phyloP scores from a whole-genome alignment of 2,888 invertebrate species.

The Mallateleia sp. region DNA sequence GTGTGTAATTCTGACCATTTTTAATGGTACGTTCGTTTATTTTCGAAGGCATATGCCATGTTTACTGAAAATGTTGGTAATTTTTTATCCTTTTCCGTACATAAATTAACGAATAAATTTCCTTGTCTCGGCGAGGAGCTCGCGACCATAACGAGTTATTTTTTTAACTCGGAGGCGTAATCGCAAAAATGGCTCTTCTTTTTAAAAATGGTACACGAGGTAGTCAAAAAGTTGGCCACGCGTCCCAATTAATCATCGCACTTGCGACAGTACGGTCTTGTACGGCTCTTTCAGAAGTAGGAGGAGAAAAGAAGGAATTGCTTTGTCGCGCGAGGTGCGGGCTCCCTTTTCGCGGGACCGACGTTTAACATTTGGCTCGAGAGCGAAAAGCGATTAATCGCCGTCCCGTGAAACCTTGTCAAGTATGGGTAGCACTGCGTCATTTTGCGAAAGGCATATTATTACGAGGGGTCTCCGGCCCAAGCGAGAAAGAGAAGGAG shows the following conservation, averaged over 20 bases:
- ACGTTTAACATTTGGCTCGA: conserved; percentile 66
- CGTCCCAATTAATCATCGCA: conserved; percentile 75
- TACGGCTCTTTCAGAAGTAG: conserved; percentile 48
- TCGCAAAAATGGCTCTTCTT: not conserved
- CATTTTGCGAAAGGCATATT: conserved; percentile 73
- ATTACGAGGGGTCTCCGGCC: conserved; percentile 62
- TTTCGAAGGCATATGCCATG: no score
- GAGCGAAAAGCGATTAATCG: conserved; percentile 78
- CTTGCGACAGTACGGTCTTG: conserved; percentile 71
- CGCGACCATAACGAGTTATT: no score
- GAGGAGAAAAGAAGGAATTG: conserved; percentile 47
- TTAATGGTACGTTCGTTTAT: no score
- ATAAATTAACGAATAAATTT: no score
- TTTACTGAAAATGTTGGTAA: no score
- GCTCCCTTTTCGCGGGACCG: conserved; percentile 66
- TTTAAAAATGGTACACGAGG: conserved; percentile 24
- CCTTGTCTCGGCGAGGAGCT: no score
- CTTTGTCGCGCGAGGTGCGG: conserved; percentile 70
- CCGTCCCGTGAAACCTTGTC: conserved; percentile 74
- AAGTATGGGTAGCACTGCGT: conserved; percentile 74
- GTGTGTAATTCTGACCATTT: no score
- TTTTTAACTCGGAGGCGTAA: no score
- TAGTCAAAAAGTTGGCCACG: conserved; percentile 56
- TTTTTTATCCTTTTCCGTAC: no score
- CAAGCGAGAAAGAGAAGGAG: conserved; percentile 27